phyloP scores from a whole-genome alignment of 2,113 vertebrate species.

The Halichoeres trimaculatus region DNA sequence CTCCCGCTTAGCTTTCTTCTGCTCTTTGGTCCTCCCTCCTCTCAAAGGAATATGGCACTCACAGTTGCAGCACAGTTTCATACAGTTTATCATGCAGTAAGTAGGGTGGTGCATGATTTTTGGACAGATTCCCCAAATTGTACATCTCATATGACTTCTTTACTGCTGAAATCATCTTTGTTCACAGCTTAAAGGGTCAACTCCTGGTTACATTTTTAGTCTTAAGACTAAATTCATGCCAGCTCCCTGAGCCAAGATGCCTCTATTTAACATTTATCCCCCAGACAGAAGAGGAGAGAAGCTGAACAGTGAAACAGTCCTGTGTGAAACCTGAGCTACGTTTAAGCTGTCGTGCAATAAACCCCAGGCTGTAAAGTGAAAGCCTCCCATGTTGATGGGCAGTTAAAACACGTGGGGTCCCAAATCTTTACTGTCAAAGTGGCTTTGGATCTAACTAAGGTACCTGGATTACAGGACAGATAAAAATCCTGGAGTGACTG shows the following conservation, averaged over 20 bases:
- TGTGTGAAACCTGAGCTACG: conserved; percentile 78
- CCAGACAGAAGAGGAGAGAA: conserved; percentile 37
- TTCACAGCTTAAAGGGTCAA: conserved; percentile 7
- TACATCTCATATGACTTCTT: background rate
- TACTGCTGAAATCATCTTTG: background rate
- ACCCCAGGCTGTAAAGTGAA: conserved; percentile 77
- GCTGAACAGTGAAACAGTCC: conserved; percentile 72
- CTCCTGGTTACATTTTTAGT: background rate
- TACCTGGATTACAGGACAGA: conserved; percentile 49
- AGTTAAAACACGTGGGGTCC: conserved; percentile 80
- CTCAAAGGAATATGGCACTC: too few species aligned
- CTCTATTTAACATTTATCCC: conserved; percentile 44
- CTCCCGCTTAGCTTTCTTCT: too few species aligned
- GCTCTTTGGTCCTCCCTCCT: too few species aligned
- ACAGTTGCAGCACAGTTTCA: too few species aligned
- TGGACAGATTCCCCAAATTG: background rate
- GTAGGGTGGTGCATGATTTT: background rate
- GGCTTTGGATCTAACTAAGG: conserved; percentile 50
- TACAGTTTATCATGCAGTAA: background rate
- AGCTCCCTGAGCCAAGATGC: conserved; percentile 26
- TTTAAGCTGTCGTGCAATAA: conserved; percentile 81
- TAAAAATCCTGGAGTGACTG: conserved; percentile 16
- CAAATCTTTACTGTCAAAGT: conserved; percentile 70
- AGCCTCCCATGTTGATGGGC: conserved; percentile 79
- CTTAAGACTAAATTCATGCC: conserved; percentile 9